Conservation (phyloP, 2,797 vertebrate species). For the Brachyalestes nurse region DNA sequence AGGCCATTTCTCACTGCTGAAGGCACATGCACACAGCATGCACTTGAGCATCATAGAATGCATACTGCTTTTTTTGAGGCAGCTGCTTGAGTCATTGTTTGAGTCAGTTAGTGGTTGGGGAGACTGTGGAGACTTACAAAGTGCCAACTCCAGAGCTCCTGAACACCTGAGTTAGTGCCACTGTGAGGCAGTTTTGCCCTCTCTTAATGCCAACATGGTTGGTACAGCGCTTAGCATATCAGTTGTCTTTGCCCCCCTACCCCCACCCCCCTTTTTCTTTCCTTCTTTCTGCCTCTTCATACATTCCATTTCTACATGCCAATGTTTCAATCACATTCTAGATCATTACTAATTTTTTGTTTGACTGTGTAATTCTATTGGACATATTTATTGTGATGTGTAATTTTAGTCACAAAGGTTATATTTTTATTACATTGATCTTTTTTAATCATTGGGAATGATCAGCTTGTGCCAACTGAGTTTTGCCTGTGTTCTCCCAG, state of each 20-base stretch:
- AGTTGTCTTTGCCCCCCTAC: background rate
- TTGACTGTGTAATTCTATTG: conserved; percentile 65
- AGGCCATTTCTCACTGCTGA: conserved; percentile 35
- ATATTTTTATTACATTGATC: conserved; percentile 72
- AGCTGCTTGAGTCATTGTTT: conserved; percentile 26
- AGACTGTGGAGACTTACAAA: conserved; percentile 42
- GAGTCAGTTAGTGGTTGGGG: conserved; percentile 51
- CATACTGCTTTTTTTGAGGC: conserved; percentile 28
- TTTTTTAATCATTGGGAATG: conserved; percentile 65
- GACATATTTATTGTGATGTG: conserved; percentile 77
- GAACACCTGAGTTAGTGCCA: conserved; percentile 48
- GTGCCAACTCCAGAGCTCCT: conserved; percentile 43
- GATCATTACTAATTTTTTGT: conserved; percentile 44
- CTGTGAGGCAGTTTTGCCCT: conserved; percentile 56
- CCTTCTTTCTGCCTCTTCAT: conserved; percentile 63
- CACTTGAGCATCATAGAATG: conserved; percentile 26
- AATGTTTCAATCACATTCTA: conserved; percentile 63
- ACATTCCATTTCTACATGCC: conserved; percentile 78
- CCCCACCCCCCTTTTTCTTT: conserved; percentile 17
- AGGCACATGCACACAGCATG: conserved; percentile 50
- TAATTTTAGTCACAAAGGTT: conserved; percentile 76
- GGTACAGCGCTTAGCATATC: background rate
- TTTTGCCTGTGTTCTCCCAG: conserved; percentile 58
- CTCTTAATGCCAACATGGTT: background rate
- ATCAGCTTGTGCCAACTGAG: conserved; percentile 65